Percentiles rank a stretch among this genome's conserved stretches.
Conservation (phyloP, 1,140 invertebrate genomes). For the Leptoteleia sp. region DNA sequence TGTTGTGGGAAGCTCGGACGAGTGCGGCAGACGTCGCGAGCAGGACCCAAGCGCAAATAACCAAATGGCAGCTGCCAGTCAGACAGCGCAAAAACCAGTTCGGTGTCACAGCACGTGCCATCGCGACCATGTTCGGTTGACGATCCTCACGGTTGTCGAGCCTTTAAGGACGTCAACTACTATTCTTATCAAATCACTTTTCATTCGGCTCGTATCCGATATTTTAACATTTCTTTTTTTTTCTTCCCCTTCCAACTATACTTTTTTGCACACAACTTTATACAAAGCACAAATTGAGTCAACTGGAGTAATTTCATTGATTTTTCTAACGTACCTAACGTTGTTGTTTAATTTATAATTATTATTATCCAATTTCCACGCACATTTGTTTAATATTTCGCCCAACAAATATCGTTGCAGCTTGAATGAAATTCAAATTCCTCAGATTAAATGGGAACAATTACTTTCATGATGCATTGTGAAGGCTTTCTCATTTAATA, state of each 20-base stretch:
- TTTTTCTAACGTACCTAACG: no score
- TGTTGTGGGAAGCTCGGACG: conserved; percentile 74
- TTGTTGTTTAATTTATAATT: no score
- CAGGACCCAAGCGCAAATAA: conserved; percentile 77
- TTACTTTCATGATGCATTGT: no score
- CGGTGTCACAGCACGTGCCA: conserved; percentile 76
- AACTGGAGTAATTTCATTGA: no score
- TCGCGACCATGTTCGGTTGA: conserved; percentile 76
- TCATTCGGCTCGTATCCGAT: background rate
- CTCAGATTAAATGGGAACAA: no score
- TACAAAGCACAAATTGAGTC: no score
- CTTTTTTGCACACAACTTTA: no score
- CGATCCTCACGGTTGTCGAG: conserved; percentile 55
- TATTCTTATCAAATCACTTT: conserved; percentile 40
- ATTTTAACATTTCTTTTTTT: background rate
- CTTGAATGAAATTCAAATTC: no score
- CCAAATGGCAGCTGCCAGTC: conserved; percentile 77
- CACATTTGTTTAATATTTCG: no score
- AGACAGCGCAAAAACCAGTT: conserved; percentile 76
- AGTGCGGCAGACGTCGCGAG: conserved; percentile 74
- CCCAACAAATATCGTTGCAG: no score
- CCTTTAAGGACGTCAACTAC: conserved; percentile 45
- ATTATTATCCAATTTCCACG: no score
- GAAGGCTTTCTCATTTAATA: no score
- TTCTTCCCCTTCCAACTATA: background rate